Evolutionary conservation across 2,888 invertebrate genomes (phyloP), one percentile per base, ranked within the genome.

Genomic region (Lymantria dispar): DNA sequence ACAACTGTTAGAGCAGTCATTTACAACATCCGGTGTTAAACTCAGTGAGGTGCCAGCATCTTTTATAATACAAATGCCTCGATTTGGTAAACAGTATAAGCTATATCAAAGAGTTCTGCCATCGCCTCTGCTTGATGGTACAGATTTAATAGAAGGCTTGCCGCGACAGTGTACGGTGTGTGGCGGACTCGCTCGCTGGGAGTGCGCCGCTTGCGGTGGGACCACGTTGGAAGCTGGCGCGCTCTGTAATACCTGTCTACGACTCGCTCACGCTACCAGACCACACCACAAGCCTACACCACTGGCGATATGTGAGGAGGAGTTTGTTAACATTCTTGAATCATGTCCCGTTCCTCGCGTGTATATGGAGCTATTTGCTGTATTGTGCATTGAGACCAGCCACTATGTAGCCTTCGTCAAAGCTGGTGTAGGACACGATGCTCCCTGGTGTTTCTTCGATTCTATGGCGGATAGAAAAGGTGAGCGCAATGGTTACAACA

Each of bases 391-490:
- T 66, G 98, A 99, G 89, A 99, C 98, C 1, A 98, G 98, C 50
- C 99, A 99, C 90, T 99, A 99, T 85, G 99, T 99, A 5, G 96
- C 98, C 1, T 99, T 99, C 85, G 98, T 98, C 7, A 98, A 98
- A 82, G 96, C 98, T 68, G 98, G 98, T 0, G 95, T 94, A 5
- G 97, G 96, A 0, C 94, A 95, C 43, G 96, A 97, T 76, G 97
- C 98, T 22, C 97, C 97, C 0, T 99, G 99, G 99, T 97, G 98
- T 75, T 99, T 99, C 87, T 99, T 99, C 77, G 99, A 99, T 89
- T 99, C 98, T 1, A 99, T 99, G 99, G 99, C 99, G 0, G 99
- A 99, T 84, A 93, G 99, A 76, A 96, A 97, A 94, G 98, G 98
- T 54, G 98, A 97, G 85, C 95, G 95, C 80, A 95, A 98, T 87